Evolutionary conservation across 2,113 vertebrate genomes (phyloP).

Genomic region (Nycticorax nycticorax): DNA sequence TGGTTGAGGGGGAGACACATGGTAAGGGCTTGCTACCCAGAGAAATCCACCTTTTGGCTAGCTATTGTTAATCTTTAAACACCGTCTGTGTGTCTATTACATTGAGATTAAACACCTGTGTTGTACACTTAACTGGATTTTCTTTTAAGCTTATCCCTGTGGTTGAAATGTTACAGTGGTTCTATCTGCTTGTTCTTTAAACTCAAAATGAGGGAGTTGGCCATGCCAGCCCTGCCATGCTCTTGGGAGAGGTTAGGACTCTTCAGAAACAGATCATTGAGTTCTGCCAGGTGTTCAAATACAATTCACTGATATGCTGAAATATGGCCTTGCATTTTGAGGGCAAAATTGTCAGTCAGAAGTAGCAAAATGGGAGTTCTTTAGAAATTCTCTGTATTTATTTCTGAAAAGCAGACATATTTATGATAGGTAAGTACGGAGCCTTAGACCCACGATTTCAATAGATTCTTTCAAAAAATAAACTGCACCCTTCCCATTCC

Average conservation of each 20-base stretch:
- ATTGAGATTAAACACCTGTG: neutral
- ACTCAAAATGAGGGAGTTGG: rapidly evolving
- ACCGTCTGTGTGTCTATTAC: neutral
- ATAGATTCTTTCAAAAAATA: neutral
- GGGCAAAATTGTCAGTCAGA: neutral
- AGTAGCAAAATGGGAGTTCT: neutral
- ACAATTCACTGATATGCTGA: neutral
- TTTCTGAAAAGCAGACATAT: neutral
- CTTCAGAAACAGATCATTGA: neutral
- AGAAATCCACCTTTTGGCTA: neutral
- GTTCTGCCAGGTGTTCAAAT: neutral
- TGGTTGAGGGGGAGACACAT: rapidly evolving
- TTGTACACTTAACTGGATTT: neutral
- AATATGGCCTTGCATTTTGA: neutral
- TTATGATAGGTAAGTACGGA: neutral
- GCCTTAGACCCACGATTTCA: neutral
- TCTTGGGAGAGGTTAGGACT: neutral
- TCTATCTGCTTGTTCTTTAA: neutral
- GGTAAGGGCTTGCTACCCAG: neutral
- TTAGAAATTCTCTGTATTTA: neutral
- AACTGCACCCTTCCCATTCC: neutral
- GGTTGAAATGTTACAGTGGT: neutral
- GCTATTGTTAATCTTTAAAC: neutral
- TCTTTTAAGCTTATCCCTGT: neutral
- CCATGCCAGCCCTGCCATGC: rapidly evolving